Percentiles rank a stretch among this genome's conserved stretches.
Conservation (phyloP, 2,797 vertebrate species). For the Lemur catta region DNA sequence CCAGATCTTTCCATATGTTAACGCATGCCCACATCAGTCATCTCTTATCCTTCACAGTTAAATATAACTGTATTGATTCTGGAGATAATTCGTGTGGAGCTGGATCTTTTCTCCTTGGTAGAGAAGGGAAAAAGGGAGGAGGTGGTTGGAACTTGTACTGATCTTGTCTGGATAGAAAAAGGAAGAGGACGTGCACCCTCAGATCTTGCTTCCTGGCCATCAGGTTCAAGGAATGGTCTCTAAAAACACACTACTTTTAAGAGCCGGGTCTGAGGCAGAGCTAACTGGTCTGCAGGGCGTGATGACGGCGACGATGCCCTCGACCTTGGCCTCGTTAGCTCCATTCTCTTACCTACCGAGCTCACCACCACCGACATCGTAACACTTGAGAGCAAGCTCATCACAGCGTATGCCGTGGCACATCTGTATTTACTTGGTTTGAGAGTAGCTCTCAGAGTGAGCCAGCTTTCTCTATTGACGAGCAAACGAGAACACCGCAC, state of each 20-base stretch:
- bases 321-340: conserved; percentile 33
- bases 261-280: background rate
- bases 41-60: background rate
- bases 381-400: background rate
- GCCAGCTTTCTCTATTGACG: background rate
- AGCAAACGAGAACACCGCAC: background rate
- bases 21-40: background rate
- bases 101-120: background rate
- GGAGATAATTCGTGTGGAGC: background rate
- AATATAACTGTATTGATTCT: background rate
- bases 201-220: background rate
- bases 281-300: background rate
- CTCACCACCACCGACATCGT: background rate
- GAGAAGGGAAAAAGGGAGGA: background rate
- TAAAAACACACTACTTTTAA: background rate
- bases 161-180: background rate
- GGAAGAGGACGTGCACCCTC: background rate
- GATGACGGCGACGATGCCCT: background rate
- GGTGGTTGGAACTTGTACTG: background rate
- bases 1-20: background rate
- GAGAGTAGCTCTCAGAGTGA: background rate
- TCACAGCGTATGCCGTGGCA: fast-evolving
- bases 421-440: background rate
- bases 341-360: background rate
- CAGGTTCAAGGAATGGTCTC: background rate